A percentile compares a stretch with the other conserved stretches of the same genome.
Conservation (phyloP, 2,797 vertebrate genomes). For the Rhynchotus rufescens region DNA sequence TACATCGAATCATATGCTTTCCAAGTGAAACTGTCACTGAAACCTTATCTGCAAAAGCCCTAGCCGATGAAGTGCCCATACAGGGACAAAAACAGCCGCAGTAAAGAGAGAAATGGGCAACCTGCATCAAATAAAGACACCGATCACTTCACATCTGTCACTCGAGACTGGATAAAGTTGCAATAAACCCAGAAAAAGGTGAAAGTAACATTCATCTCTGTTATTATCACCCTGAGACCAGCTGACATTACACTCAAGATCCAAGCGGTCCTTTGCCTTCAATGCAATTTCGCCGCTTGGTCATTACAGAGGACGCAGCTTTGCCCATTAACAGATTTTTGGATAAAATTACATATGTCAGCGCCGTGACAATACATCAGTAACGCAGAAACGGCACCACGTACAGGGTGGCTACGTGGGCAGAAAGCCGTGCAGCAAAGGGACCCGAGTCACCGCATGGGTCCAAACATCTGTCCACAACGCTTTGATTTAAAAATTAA, state of each 20-base stretch:
- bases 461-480: conserved; percentile 79
- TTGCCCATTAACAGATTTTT: not conserved
- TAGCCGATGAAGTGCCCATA: not conserved
- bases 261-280: not conserved
- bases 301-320: not conserved
- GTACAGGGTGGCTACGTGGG: conserved; percentile 66
- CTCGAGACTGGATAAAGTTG: not conserved
- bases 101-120: not conserved
- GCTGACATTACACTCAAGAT: not conserved
- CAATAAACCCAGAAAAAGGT: not conserved
- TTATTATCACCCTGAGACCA: not conserved
- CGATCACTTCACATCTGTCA: not conserved
- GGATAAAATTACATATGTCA: conserved; percentile 41
- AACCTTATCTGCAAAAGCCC: not conserved
- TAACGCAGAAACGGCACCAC: conserved; percentile 35
- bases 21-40: not conserved
- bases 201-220: not conserved
- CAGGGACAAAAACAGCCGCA: not conserved
- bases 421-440: conserved; percentile 72
- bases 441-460: conserved; percentile 70
- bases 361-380: conserved; percentile 13
- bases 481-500: conserved; percentile 76
- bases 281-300: not conserved
- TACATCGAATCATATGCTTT: not conserved
- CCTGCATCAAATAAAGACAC: not conserved